Percentiles rank a stretch among this genome's conserved stretches.
These are phyloP conservation scores for Drosophila mauritiana DNA, from an alignment of 1,140 invertebrate genomes.

Conservation along the genomic window DNA sequence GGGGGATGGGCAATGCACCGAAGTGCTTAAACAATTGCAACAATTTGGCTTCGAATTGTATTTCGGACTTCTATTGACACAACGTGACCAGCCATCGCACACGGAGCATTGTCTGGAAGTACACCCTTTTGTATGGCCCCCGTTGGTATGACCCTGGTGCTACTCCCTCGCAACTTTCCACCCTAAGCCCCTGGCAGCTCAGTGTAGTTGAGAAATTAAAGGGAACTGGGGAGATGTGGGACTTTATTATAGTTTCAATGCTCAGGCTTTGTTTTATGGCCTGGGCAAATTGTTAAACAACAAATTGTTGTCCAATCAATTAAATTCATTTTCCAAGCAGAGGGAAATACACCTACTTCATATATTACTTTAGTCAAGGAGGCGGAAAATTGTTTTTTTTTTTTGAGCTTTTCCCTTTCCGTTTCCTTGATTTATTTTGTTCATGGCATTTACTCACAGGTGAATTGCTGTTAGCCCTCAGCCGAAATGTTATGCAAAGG, in stretches of 20 bases:
- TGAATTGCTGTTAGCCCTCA: conserved; percentile 55
- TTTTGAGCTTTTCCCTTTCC: conserved; percentile 15
- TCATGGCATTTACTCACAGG: conserved; percentile 50
- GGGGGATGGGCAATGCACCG: conserved; percentile 8
- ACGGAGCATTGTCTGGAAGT: conserved; percentile 48
- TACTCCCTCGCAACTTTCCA: neutral
- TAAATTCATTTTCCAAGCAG: conserved; percentile 67
- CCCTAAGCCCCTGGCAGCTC: conserved; percentile 2
- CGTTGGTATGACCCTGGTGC: conserved; percentile 29
- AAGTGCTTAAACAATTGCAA: conserved; percentile 60
- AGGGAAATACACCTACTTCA: conserved; percentile 24
- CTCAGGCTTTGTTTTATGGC: conserved; percentile 53
- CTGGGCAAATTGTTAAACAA: conserved; percentile 59
- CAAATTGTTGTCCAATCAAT: conserved; percentile 56
- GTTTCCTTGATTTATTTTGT: conserved; percentile 27
- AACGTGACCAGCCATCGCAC: conserved; percentile 67
- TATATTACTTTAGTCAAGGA: conserved; percentile 40
- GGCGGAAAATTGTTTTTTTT: conserved; percentile 63
- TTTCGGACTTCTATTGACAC: conserved; percentile 71
- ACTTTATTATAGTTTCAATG: conserved; percentile 30
- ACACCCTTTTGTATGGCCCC: neutral
- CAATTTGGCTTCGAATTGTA: conserved; percentile 67
- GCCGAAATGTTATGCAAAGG: conserved; percentile 54
- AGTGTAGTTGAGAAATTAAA: conserved; percentile 38
- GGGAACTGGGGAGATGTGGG: conserved; percentile 1